A percentile compares a stretch with the other conserved stretches of the same genome.
phyloP scores from a whole-genome alignment of 1,140 invertebrate genomes.

The Eriocheir sinensis region DNA sequence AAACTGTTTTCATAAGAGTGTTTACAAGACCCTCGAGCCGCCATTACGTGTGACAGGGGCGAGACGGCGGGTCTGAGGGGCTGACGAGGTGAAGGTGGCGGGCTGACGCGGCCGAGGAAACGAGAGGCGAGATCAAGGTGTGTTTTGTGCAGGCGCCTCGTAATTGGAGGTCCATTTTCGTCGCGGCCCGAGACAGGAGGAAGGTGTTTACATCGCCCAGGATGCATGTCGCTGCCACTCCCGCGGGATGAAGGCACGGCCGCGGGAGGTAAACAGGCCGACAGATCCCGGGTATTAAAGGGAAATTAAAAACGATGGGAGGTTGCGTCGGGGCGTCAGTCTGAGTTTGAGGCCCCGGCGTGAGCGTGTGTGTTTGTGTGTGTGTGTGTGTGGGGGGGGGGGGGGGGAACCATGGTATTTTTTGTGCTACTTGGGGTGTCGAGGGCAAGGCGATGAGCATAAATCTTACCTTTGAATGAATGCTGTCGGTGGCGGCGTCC shows the following conservation, averaged over 20 bases:
- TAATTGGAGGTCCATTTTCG: background rate
- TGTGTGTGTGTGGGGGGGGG: no score
- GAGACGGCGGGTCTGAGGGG: background rate
- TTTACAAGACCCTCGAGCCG: slow-evolving; percentile 6
- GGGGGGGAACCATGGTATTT: background rate
- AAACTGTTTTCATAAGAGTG: slow-evolving; percentile 47
- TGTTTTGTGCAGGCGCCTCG: background rate
- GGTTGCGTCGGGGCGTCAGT: background rate
- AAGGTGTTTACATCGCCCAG: background rate
- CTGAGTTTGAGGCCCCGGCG: background rate
- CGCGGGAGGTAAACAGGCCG: background rate
- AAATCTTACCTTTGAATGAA: slow-evolving; percentile 51
- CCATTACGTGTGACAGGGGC: background rate
- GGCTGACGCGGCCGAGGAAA: no score
- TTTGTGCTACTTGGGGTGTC: background rate
- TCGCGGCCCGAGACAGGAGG: background rate
- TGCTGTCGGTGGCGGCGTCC: background rate
- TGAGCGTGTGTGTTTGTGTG: no score
- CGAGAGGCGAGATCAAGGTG: background rate
- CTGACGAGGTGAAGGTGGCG: no score
- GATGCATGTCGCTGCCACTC: background rate
- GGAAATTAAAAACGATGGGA: background rate
- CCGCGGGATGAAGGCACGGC: background rate
- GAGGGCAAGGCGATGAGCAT: slow-evolving; percentile 1
- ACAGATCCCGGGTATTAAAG: background rate